Conservation (phyloP, 2,888 invertebrate species). For the Altica lythri region DNA sequence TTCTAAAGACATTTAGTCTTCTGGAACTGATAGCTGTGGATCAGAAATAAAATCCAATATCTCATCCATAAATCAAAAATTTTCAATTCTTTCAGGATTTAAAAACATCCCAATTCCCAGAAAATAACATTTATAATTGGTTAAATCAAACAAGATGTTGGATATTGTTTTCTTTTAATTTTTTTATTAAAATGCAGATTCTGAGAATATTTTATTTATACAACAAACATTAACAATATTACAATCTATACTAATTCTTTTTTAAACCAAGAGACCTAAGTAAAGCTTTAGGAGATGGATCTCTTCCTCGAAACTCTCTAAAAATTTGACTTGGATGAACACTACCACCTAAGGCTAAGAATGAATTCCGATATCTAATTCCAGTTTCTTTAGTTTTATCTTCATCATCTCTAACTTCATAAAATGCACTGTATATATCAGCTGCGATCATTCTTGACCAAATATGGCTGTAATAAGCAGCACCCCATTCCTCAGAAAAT, state of each 20-base stretch:
- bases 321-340: slow-evolving; percentile 84
- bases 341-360: slow-evolving; percentile 81
- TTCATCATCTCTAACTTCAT: slow-evolving; percentile 65
- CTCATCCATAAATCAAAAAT: no score
- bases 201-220: background rate
- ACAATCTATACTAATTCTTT: slow-evolving; percentile 33
- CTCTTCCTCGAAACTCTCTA: slow-evolving; percentile 87
- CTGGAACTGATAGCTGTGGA: no score
- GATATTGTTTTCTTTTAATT: no score
- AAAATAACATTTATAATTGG: background rate
- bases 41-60: no score
- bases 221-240: background rate
- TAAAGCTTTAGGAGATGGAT: slow-evolving; percentile 84
- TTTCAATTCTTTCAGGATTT: no score
- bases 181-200: background rate
- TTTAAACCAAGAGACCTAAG: slow-evolving; percentile 62
- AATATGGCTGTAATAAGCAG: slow-evolving; percentile 81
- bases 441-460: slow-evolving; percentile 92
- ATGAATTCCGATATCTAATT: slow-evolving; percentile 78
- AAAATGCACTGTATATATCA: slow-evolving; percentile 85
- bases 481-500: slow-evolving; percentile 82
- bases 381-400: slow-evolving; percentile 65
- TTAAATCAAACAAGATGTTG: background rate
- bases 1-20: no score
- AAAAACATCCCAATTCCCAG: no score